Evolutionary conservation across 2,113 vertebrate species (phyloP).

Genomic region (Gadus macrocephalus): DNA sequence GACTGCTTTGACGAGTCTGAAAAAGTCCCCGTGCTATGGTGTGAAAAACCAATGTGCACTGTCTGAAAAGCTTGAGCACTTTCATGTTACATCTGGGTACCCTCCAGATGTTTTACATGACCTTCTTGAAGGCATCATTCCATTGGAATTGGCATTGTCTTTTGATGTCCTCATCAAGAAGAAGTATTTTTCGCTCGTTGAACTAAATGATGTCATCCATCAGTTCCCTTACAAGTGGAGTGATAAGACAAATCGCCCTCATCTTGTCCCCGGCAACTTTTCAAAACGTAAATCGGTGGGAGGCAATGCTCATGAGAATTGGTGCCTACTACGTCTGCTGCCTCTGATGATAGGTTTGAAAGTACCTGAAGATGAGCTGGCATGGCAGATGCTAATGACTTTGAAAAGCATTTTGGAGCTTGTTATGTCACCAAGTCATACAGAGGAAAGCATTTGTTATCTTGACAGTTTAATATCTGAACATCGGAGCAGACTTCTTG

Average conservation of each 20-base stretch:
- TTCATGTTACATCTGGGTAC: background rate
- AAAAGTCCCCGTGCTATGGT: too few relatives aligned
- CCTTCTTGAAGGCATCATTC: background rate
- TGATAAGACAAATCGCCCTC: background rate
- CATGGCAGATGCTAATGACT: background rate
- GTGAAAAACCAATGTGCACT: background rate
- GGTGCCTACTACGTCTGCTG: background rate
- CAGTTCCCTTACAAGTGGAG: background rate
- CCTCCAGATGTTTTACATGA: background rate
- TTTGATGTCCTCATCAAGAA: background rate
- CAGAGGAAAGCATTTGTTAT: conserved; percentile 4
- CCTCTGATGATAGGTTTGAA: background rate
- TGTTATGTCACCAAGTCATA: conserved; percentile 8
- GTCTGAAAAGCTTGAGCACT: background rate
- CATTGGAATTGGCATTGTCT: background rate
- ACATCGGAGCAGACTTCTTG: background rate
- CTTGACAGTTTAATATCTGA: conserved; percentile 8
- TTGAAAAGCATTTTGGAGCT: conserved; percentile 3
- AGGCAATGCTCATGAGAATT: background rate
- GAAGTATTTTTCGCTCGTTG: background rate
- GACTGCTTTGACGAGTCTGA: too few relatives aligned
- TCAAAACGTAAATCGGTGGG: background rate
- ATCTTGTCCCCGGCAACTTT: background rate
- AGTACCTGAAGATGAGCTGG: background rate
- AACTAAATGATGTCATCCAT: background rate